These are phyloP conservation scores for Phocides pigmalion DNA, from an alignment of 1,140 invertebrate species.

Conservation along the genomic window DNA sequence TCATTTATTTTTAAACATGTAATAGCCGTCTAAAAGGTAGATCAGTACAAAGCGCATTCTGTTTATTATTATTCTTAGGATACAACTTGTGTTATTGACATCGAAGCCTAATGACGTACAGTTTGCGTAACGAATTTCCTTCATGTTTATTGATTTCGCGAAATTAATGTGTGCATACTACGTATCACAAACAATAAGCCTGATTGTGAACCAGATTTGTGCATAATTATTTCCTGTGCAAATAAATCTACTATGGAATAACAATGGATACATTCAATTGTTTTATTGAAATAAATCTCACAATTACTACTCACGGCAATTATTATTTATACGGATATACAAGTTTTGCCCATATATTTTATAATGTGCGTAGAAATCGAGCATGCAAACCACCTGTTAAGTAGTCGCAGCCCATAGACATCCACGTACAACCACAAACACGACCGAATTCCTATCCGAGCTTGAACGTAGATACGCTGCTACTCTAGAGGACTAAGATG, in stretches of 20 bases:
- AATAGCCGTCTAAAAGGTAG: no score
- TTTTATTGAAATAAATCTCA: conserved; percentile 9
- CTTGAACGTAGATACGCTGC: no score
- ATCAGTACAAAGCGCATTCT: background rate
- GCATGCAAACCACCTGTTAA: no score
- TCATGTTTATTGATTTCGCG: conserved; percentile 1
- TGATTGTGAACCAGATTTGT: conserved; percentile 20
- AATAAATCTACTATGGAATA: conserved; percentile 12
- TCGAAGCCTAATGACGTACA: background rate
- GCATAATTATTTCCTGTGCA: conserved; percentile 18
- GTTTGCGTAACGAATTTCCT: conserved; percentile 4
- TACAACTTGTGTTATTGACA: background rate
- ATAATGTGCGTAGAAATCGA: no score
- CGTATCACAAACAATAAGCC: conserved; percentile 1
- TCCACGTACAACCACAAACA: no score
- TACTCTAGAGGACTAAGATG: no score
- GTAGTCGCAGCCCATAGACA: no score
- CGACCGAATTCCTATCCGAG: no score
- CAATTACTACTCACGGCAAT: no score
- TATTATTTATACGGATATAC: no score
- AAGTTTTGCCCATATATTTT: no score
- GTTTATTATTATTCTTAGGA: background rate
- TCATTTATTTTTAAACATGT: no score
- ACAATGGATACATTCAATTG: background rate
- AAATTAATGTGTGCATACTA: conserved; percentile 7